Evolutionary conservation across 2,888 invertebrate genomes (phyloP).

Genomic region (Pachydiplax longipennis): DNA sequence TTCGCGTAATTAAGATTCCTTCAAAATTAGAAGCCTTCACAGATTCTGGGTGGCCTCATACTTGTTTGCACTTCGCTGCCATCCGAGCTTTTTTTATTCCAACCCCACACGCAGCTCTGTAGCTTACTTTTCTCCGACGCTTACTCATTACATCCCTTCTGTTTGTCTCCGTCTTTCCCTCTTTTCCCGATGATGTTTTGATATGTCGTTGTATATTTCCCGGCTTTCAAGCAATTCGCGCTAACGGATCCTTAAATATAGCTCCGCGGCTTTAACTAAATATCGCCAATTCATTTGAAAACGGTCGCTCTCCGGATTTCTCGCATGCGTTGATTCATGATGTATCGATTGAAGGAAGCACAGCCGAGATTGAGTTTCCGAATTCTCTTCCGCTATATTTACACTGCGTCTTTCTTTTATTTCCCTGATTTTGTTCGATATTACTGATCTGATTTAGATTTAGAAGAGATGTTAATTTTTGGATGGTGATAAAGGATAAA

Average conservation of each 20-base stretch:
- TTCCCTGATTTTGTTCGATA: too few relatives aligned
- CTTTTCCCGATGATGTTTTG: background rate
- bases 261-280: background rate
- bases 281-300: background rate
- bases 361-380: too few relatives aligned
- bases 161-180: background rate
- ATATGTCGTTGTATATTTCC: background rate
- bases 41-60: conserved; percentile 25
- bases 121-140: background rate
- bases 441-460: too few relatives aligned
- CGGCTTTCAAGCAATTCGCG: background rate
- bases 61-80: conserved; percentile 10
- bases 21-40: conserved; percentile 35
- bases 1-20: conserved; percentile 39
- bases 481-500: too few relatives aligned
- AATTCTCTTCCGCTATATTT: too few relatives aligned
- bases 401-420: too few relatives aligned
- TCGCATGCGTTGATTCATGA: too few relatives aligned
- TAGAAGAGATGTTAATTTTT: too few relatives aligned
- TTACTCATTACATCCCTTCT: background rate
- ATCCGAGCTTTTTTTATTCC: background rate
- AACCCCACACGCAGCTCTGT: background rate
- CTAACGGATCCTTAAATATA: background rate
- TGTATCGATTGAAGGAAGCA: too few relatives aligned
- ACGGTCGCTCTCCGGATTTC: background rate